These are phyloP conservation scores for Caenorhabditis sinica DNA, from an alignment of 2,888 invertebrate genomes.

Conservation along the genomic window DNA sequence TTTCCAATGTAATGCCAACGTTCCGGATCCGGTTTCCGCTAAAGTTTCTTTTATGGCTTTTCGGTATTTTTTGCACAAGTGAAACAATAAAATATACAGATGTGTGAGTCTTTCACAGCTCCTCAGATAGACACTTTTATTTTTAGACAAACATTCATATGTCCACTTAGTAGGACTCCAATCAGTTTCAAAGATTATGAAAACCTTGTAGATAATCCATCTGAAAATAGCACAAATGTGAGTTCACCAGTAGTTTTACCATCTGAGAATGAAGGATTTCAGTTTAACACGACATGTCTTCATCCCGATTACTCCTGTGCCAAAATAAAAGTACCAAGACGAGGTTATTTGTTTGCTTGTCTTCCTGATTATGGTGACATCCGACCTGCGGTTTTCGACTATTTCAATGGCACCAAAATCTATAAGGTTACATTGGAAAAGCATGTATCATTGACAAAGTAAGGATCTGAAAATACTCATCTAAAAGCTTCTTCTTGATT, in stretches of 20 bases:
- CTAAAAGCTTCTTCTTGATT: background rate
- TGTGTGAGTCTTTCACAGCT: slow-evolving; percentile 34
- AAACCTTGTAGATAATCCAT: background rate
- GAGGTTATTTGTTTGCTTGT: slow-evolving; percentile 23
- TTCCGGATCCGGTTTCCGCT: background rate
- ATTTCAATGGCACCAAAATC: background rate
- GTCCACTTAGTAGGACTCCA: slow-evolving; percentile 22
- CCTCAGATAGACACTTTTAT: background rate
- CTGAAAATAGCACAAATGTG: slow-evolving; percentile 12
- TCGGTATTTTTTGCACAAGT: slow-evolving; percentile 51
- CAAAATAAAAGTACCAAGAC: slow-evolving; percentile 22
- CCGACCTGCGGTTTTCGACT: slow-evolving; percentile 17
- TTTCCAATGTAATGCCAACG: slow-evolving; percentile 32
- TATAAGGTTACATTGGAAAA: background rate
- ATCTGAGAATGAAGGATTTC: slow-evolving; percentile 6
- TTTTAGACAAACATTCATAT: slow-evolving; percentile 18
- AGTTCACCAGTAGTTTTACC: background rate
- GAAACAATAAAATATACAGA: slow-evolving; percentile 37
- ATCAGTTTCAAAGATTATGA: slow-evolving; percentile 9
- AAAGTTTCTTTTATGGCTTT: slow-evolving; percentile 18
- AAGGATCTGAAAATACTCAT: background rate
- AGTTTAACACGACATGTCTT: slow-evolving; percentile 26
- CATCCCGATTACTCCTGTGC: slow-evolving; percentile 37
- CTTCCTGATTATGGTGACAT: slow-evolving; percentile 36
- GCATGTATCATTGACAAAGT: slow-evolving; percentile 20